These are phyloP conservation scores for Aphis craccivora DNA, from an alignment of 1,140 invertebrate species.

Conservation along the genomic window DNA sequence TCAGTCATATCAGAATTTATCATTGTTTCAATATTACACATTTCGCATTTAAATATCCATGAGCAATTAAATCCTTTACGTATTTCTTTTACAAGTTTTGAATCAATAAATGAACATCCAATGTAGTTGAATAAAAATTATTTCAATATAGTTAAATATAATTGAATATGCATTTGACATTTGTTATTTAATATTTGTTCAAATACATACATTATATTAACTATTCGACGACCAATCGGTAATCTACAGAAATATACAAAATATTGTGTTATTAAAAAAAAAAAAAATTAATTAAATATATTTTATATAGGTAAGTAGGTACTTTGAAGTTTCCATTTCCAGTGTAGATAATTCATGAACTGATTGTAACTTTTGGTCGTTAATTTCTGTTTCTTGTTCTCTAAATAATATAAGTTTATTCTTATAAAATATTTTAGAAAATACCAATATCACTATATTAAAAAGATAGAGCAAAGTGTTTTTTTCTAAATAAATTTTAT, in stretches of 20 bases:
- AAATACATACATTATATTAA: conserved; percentile 4
- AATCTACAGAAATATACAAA: neutral
- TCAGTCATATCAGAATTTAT: neutral
- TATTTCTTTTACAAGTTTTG: neutral
- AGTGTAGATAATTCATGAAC: neutral
- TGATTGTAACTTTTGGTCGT: neutral
- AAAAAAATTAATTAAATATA: too few species aligned
- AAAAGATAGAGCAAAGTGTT: too few species aligned
- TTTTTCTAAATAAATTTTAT: too few species aligned
- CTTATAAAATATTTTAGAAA: neutral
- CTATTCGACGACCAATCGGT: neutral
- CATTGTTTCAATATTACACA: neutral
- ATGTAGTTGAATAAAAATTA: too few species aligned
- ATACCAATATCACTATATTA: neutral
- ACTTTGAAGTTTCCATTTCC: conserved; percentile 7
- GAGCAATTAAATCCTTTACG: conserved; percentile 5
- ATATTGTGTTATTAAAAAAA: too few species aligned
- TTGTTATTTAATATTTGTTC: conserved; percentile 17
- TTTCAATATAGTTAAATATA: too few species aligned
- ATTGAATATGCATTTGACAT: too few species aligned
- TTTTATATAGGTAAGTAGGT: neutral
- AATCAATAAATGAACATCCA: too few species aligned
- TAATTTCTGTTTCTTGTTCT: neutral
- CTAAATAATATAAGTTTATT: conserved; percentile 20
- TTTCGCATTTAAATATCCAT: neutral